Evolutionary conservation across 2,113 vertebrate genomes (phyloP), one percentile per base, ranked within the genome.

Genomic region (Lepus europaeus): DNA sequence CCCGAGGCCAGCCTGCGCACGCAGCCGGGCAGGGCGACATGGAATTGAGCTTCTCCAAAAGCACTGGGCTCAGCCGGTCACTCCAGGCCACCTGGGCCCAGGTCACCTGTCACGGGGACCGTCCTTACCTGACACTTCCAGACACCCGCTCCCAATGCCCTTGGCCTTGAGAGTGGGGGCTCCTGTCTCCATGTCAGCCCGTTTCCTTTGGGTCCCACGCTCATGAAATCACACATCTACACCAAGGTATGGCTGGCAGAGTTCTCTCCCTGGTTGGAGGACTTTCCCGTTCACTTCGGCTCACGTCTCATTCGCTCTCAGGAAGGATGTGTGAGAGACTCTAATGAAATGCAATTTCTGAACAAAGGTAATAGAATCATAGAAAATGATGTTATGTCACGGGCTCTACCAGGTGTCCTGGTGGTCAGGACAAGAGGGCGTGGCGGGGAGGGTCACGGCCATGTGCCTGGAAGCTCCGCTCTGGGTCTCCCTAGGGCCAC

Each of bases 281-380:
- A 45, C 51, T 64, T 66, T 29, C 3, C 69, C 82, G 39, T 73
- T 89, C 74, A 31, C 63, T 85, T 73, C 2, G 72, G 23, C 84
- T 96, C 56, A 25, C 17, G 61, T 83, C 84, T 29, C 10, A 0
- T 64, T 66, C 73, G 79, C 69, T 81, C 61, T 61, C n/a, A 39
- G 93, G 81, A 77, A 87, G 81, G 61, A 63, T 70, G 66, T 92
- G 81, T 17, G 68, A 53, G 79, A 63, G 20, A 33, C 90, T 36
- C 5, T 77, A 70, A 72, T 61, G 29, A 92, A 70, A 25, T 33
- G 33, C 0, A 4, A 59, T n/a, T 92, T 91, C 81, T 66, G 31
- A 10, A 14, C 29, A 16, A 8, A 3, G 5, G 73, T 39, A 16
- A 12, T 33, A 27, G 19, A 19, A 27, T 31, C 5, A 25, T 64